Base-by-base conservation (phyloP, 2,888 invertebrate genomes). In the Chrysodeixis includens region DNA sequence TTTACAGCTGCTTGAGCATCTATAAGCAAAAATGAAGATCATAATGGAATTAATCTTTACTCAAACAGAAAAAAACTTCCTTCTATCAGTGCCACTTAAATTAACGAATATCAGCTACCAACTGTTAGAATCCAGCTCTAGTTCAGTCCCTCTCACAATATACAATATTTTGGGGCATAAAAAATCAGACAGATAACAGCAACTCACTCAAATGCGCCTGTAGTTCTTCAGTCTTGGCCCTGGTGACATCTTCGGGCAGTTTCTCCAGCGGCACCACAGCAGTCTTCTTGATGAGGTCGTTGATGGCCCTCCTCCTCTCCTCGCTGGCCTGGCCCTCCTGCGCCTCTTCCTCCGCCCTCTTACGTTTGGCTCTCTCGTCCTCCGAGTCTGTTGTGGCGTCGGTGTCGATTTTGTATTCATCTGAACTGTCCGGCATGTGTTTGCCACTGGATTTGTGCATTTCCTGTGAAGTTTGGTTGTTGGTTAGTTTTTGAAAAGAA, bases 381-480 rank as follows among this genome's bases (percentile, higher is more conserved):
- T 85, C 90, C 0, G 90, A 90, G 56, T 87, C 89, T 0, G 89
- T 83, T 0, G 83, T 71, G 2, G 74, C 68, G 30, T 92, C 92
- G 0, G 93, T 91, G 22, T 91, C 90, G 46, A 93, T 82, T 66
- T 92, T 92, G 87, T 93, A 95, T 86, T 95, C 95, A 83, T 95
- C 94, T 1, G 95, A 95, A 65, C 94, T 95, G 83, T 95, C 95
- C 56, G 92, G 90, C 95, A 94, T 95, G 88, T 95, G 95, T 74
- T 95, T 95, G 72, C 95, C 95, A 86, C 94, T 94, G 1, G 94
- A 94, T 70, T 95, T 95, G 88, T 95, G 95, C 90, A 94, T 93
- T 79, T 95, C 95, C 95, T 95, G 85, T 5, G 26, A 6, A 0
- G 4, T 3, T 20, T 6, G n/a, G 10, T 49, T 49, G 2, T 49